Percentiles rank a stretch among this genome's conserved stretches.
phyloP scores from a whole-genome alignment of 2,888 invertebrate genomes.

The Eupeodes latifasciatus region DNA sequence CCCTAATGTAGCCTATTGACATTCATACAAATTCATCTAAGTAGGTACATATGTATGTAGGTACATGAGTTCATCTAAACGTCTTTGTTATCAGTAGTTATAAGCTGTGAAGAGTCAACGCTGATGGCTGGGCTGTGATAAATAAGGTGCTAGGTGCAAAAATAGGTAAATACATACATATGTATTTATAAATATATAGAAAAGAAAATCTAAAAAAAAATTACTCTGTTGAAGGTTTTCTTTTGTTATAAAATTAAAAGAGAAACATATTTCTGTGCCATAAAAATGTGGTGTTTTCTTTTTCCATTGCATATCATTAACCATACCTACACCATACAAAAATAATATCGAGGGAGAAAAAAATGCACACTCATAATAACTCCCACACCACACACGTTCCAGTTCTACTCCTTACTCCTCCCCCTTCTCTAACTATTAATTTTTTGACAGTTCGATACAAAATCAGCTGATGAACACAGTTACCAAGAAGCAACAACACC shows the following conservation, averaged over 20 bases:
- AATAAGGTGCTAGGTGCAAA: not conserved
- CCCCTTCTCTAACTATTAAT: not conserved
- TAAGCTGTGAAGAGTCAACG: not conserved
- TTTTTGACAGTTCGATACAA: conserved; percentile 78
- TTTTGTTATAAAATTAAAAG: conserved; percentile 70
- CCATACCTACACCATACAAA: not conserved
- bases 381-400: not conserved
- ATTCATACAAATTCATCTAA: not conserved
- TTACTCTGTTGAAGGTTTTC: conserved; percentile 63
- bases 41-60: not conserved
- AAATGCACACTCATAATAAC: not conserved
- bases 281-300: not conserved
- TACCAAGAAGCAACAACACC: conserved; percentile 56
- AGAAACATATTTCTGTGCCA: conserved; percentile 10
- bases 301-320: conserved; percentile 17
- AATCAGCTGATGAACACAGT: conserved; percentile 78
- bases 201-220: not conserved
- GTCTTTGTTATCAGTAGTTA: conserved; percentile 25
- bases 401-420: not conserved
- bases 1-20: not conserved
- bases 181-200: not conserved
- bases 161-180: not conserved
- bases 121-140: not conserved
- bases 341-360: not conserved
- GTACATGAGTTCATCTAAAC: conserved; percentile 6